Conservation (phyloP, 2,797 vertebrate species). For the Danio choprae region DNA sequence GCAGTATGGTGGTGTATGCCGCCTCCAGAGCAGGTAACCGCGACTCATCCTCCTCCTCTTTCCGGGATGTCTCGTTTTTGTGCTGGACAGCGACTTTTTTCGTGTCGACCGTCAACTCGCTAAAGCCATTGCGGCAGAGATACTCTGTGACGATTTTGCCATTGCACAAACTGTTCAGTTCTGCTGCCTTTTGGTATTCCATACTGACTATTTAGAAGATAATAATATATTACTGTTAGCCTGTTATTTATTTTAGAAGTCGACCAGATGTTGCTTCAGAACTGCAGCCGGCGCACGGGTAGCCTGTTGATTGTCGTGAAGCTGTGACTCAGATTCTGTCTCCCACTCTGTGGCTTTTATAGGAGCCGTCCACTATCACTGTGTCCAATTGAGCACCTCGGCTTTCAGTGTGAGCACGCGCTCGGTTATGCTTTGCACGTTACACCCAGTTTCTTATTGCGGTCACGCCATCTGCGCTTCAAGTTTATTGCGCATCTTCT, state of each 20-base stretch:
- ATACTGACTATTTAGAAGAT: slow-evolving; percentile 38
- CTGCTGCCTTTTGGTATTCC: slow-evolving; percentile 54
- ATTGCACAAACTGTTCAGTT: slow-evolving; percentile 71
- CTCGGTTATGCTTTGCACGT: slow-evolving; percentile 11
- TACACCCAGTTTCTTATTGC: background rate
- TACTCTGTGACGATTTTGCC: slow-evolving; percentile 67
- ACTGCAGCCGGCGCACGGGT: background rate
- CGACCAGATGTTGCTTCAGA: background rate
- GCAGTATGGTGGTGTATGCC: slow-evolving; percentile 82
- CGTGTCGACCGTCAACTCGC: slow-evolving; percentile 68
- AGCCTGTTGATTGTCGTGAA: background rate
- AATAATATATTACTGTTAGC: background rate
- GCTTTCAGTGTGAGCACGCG: slow-evolving; percentile 47
- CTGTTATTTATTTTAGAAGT: background rate
- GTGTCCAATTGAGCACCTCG: slow-evolving; percentile 56
- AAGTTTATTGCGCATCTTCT: no score
- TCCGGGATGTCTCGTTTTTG: slow-evolving; percentile 70
- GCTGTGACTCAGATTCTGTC: background rate
- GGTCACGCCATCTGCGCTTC: no score
- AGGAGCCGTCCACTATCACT: slow-evolving; percentile 30
- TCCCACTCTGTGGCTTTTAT: slow-evolving; percentile 57
- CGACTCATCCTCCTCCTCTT: slow-evolving; percentile 70
- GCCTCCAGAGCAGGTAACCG: slow-evolving; percentile 72
- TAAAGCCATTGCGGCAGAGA: slow-evolving; percentile 67
- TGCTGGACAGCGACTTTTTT: slow-evolving; percentile 68